A percentile compares a stretch with the other conserved stretches of the same genome.
phyloP scores from a whole-genome alignment of 1,140 invertebrate species.

The Tetraneura akinire region DNA sequence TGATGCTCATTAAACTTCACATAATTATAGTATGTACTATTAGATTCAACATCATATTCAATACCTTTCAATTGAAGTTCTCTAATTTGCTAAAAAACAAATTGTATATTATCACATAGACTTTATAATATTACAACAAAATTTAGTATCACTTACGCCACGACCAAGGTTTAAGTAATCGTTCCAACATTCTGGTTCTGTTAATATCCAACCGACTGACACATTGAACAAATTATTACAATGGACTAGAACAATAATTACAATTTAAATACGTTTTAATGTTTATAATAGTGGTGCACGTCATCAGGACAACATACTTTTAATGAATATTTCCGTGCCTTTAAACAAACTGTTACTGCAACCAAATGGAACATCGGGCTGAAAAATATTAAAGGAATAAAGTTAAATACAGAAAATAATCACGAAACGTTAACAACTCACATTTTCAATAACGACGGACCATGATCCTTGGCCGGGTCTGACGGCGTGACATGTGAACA shows the following conservation, averaged over 20 bases:
- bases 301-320: background rate
- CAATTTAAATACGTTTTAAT: background rate
- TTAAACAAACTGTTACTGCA: conserved; percentile 6
- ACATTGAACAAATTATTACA: conserved; percentile 30
- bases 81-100: conserved; percentile 7
- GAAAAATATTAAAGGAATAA: too few species aligned
- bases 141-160: background rate
- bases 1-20: background rate
- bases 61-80: conserved; percentile 28
- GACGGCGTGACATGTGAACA: conserved; percentile 28
- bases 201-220: conserved; percentile 25
- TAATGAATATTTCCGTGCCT: conserved; percentile 21
- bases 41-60: background rate
- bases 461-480: conserved; percentile 29
- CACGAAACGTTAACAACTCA: background rate
- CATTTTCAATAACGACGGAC: background rate
- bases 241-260: conserved; percentile 8
- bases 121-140: background rate
- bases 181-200: conserved; percentile 13
- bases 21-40: conserved; percentile 25
- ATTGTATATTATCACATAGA: background rate
- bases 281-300: background rate
- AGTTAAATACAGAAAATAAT: background rate
- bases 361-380: background rate
- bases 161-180: conserved; percentile 6